These are phyloP conservation scores for Tipula helvola DNA, from an alignment of 2,888 invertebrate genomes.

Conservation along the genomic window DNA sequence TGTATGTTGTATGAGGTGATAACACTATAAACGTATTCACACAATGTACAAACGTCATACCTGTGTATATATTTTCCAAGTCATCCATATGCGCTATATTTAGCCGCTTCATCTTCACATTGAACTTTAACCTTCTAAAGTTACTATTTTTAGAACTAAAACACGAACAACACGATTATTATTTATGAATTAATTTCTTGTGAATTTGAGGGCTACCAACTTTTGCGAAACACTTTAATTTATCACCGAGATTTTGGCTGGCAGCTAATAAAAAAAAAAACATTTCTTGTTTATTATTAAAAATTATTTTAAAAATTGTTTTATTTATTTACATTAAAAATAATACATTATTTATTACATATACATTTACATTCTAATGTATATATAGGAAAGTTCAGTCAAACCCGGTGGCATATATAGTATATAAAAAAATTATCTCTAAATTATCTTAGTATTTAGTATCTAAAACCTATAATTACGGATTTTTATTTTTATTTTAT, in stretches of 20 bases:
- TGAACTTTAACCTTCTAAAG: neutral
- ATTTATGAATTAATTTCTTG: neutral
- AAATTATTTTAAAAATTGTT: neutral
- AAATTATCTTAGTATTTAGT: neutral
- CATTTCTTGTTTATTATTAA: neutral
- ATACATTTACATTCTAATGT: neutral
- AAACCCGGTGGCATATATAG: neutral
- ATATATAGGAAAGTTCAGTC: neutral
- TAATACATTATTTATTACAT: conserved; percentile 4
- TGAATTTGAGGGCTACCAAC: neutral
- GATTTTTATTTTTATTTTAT: neutral
- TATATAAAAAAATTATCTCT: neutral
- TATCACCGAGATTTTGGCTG: neutral
- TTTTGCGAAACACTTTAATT: neutral
- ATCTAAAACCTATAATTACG: neutral
- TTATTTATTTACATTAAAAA: neutral
- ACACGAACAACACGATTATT: neutral
- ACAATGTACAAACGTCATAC: neutral
- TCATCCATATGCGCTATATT: neutral
- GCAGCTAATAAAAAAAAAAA: neutral
- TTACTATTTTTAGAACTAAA: neutral
- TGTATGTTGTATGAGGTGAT: neutral
- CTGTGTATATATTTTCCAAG: no score
- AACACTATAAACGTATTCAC: no score
- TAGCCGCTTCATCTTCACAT: neutral